A percentile compares a stretch with the other conserved stretches of the same genome.
phyloP scores from a whole-genome alignment of 2,888 invertebrate genomes.

The Ophion ellenae region DNA sequence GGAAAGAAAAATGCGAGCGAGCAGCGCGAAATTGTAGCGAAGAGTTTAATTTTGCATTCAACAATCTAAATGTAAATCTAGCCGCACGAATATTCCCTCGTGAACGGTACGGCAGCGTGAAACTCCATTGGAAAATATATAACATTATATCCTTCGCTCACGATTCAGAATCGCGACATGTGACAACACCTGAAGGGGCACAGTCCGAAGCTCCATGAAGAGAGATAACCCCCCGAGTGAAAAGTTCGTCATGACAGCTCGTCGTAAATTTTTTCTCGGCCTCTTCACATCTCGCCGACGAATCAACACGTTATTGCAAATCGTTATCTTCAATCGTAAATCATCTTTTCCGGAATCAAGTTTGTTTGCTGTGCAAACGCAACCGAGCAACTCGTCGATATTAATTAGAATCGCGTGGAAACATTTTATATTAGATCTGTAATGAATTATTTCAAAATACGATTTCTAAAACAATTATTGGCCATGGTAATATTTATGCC shows the following conservation, averaged over 20 bases:
- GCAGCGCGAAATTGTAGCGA: not conserved
- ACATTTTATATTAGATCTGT: not conserved
- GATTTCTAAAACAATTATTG: not conserved
- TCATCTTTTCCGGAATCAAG: constrained; percentile 8
- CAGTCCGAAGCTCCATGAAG: constrained; percentile 1
- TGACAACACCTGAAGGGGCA: constrained; percentile 15
- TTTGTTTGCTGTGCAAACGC: not conserved
- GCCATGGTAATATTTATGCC: not conserved
- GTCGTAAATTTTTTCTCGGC: constrained; percentile 49
- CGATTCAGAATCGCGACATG: constrained; percentile 2
- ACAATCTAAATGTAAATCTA: constrained; percentile 62
- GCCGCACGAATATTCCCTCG: constrained; percentile 34
- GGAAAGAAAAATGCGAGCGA: not conserved
- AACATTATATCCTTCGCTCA: constrained; percentile 1
- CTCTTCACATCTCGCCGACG: constrained; percentile 42
- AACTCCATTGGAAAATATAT: constrained; percentile 15
- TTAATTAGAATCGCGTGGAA: not conserved
- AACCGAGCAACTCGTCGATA: not conserved
- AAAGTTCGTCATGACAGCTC: not conserved
- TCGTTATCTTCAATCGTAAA: constrained; percentile 58
- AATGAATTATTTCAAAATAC: not conserved
- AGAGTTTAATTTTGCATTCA: constrained; percentile 30
- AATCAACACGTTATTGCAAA: constrained; percentile 50
- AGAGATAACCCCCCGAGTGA: constrained; percentile 12
- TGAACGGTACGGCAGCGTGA: not conserved